Evolutionary conservation across 2,113 vertebrate genomes (phyloP).

Genomic region (Rattus norvegicus): DNA sequence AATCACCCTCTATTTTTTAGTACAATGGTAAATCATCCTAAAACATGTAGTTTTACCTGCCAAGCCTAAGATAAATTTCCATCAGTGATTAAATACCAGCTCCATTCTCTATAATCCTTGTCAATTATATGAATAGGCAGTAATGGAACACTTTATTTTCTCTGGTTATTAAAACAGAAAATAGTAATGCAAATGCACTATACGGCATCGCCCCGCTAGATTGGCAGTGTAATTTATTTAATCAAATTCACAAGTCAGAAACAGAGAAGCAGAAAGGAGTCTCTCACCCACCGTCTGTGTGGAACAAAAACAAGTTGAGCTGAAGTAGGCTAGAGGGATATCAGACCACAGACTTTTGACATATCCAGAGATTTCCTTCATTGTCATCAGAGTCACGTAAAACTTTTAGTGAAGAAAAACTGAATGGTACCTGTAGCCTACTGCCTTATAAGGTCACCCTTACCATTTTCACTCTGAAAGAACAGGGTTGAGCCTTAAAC

Average conservation of each 20-base stretch:
- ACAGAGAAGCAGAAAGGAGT: constrained; percentile 46
- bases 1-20: constrained; percentile 80
- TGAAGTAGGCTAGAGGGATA: not conserved
- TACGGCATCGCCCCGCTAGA: constrained; percentile 74
- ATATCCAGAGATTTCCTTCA: constrained; percentile 25
- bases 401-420: constrained; percentile 36
- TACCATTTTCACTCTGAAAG: not conserved
- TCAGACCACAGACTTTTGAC: constrained; percentile 27
- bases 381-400: not conserved
- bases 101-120: constrained; percentile 81
- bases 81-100: constrained; percentile 81
- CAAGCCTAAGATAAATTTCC: constrained; percentile 83
- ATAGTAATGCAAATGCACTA: constrained; percentile 77
- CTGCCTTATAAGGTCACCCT: not conserved
- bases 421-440: not conserved
- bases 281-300: constrained; percentile 31
- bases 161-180: constrained; percentile 82
- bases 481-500: not conserved
- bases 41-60: constrained; percentile 77
- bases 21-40: constrained; percentile 78
- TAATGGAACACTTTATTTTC: constrained; percentile 81
- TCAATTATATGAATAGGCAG: constrained; percentile 78
- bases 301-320: constrained; percentile 58
- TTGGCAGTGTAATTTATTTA: constrained; percentile 79
- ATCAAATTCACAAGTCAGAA: constrained; percentile 77